Evolutionary conservation across 2,113 vertebrate genomes (phyloP), one percentile per base, ranked within the genome.

Genomic region (Caretta caretta): DNA sequence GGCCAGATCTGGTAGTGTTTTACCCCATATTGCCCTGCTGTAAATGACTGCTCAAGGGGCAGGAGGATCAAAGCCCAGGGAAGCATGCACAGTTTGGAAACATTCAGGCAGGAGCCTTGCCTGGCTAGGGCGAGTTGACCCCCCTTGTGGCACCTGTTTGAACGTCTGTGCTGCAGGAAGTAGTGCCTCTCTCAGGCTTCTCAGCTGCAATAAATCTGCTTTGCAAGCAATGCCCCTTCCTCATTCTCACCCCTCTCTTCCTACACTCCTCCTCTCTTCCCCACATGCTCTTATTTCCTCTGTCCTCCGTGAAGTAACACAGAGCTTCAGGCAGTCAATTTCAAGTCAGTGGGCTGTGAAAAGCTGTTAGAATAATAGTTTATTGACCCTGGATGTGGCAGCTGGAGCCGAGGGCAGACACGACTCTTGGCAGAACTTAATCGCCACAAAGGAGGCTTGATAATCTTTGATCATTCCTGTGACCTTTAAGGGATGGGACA

Each of bases 321-420:
- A 98, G 97, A 98, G 97, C 99, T 98, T 97, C 98, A 97, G 99
- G 98, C 99, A 98, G 98, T 99, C 98, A 98, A 99, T 99, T 99
- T 99, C 97, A 91, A 98, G 98, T 94, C 98, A 99, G 98, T 96
- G 97, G 97, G 98, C 98, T 99, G 98, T 99, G 99, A 99, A 97
- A 98, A 98, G 98, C 97, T 95, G 97, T 98, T 98, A 98, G 98
- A 99, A 99, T 99, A 98, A 99, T 99, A 98, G 98, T 98, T 99
- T 99, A 99, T 99, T 99, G 99, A 99, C 99, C 97, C 99, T 98
- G 98, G 96, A 94, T 90, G 87, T 96, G 93, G 93, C 96, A 97
- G 97, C 97, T 98, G 98, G 97, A 97, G 97, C 98, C 50, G 93
- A 97, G 98, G 97, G 98, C 97, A 97, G 97, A 95, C 84, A 3